Base-by-base conservation (phyloP, 1,140 invertebrate species). In the Episyrphus balteatus region DNA sequence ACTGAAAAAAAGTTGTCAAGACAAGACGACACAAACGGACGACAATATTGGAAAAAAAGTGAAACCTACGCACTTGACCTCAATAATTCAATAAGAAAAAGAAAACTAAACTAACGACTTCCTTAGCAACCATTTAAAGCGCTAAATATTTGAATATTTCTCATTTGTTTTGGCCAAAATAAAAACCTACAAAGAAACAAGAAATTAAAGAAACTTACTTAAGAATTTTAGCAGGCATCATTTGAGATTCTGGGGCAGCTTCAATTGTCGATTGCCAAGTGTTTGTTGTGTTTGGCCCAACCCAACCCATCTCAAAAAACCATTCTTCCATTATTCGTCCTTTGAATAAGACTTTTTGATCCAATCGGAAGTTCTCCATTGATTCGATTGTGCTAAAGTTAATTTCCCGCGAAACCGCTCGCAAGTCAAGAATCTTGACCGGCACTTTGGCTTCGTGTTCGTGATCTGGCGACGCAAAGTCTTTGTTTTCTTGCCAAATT, bases 221-320 rank as follows among this genome's bases (percentile, higher is more conserved):
- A 53, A 99, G 75, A 52, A 98, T 80, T 72, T 90, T 92, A 2
- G 95, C 93, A 37, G 97, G 95, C 91, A 99, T 97, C 95, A 99
- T 99, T 74, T 99, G 92, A 51, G 89, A 95, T 71, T 99, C 95
- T 3, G 96, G 95, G 1, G 97, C 96, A 33, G 96, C 94, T 75
- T 98, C 92, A 56, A 99, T 96, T 15, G 93, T 75, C 48, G 88
- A 95, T 69, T 98, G 94, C 97, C 97, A 99, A 5, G 95, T 98
- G 71, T 99, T 99, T 38, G 94, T 98, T 15, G 95, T 98, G 57
- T 94, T 93, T 15, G 94, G 90, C 61, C 98, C 98, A 1, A 99
- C 95, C 73, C 93, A 97, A 36, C 97, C 97, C 81, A 99, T 98
- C 67, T 99, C 93, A 72, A 99, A 99, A 69, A 88, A 91, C 96